These are phyloP conservation scores for Trachythela sp. DNA, from an alignment of 64 coral and sea anemone species.

Conservation along the genomic window DNA sequence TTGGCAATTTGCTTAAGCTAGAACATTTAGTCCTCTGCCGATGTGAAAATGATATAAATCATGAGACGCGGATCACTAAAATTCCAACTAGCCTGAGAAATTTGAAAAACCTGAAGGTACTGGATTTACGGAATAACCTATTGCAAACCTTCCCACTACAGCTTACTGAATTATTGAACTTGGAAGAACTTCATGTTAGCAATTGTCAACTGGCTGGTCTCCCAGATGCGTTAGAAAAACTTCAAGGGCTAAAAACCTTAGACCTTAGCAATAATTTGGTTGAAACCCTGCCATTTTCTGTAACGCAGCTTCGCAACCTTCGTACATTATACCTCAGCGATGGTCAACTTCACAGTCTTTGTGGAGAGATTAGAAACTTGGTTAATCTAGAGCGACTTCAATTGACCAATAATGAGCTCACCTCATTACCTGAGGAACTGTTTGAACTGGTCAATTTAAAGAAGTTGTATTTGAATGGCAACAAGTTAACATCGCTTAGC, in stretches of 20 bases:
- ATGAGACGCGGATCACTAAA: not conserved
- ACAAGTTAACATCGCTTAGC: constrained; percentile 46
- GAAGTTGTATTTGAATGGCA: constrained; percentile 62
- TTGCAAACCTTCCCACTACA: constrained; percentile 64
- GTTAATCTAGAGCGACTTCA: constrained; percentile 60
- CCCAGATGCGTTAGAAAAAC: constrained; percentile 43
- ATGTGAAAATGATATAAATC: not conserved
- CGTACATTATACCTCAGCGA: constrained; percentile 68
- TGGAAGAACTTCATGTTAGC: constrained; percentile 69
- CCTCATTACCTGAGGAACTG: constrained; percentile 64
- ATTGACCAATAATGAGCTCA: constrained; percentile 49
- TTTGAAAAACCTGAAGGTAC: constrained; percentile 42
- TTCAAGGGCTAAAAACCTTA: constrained; percentile 49
- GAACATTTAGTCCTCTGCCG: constrained; percentile 54
- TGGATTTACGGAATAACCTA: constrained; percentile 70
- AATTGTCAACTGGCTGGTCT: constrained; percentile 56
- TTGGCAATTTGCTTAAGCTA: constrained; percentile 41
- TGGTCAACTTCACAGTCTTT: constrained; percentile 46
- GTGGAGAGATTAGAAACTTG: constrained; percentile 63
- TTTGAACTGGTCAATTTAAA: constrained; percentile 49
- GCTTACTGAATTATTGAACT: constrained; percentile 45
- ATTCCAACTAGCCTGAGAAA: constrained; percentile 48
- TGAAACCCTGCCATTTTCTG: constrained; percentile 34
- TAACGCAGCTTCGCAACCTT: constrained; percentile 60
- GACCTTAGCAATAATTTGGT: constrained; percentile 73